Conservation (phyloP, 30 jellyfish, hydroid and myxozoan genomes). For the Turritopsis rubra region DNA sequence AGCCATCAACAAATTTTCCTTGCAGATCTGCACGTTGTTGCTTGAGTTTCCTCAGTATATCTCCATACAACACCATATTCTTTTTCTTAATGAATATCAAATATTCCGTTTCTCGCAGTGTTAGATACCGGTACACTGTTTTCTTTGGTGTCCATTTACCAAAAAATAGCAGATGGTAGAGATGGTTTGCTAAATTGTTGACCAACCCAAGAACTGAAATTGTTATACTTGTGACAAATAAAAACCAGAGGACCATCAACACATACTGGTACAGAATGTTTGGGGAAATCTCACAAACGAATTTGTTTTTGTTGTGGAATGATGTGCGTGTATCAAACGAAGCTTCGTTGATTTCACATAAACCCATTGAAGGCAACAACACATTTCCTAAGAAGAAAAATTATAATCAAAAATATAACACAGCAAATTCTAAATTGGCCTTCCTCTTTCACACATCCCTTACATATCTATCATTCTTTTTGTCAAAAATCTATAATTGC, state of each 20-base stretch:
- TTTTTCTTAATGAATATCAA: slow-evolving; percentile 29
- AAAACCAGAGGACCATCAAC: slow-evolving; percentile 30
- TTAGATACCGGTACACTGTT: slow-evolving; percentile 14
- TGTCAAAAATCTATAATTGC: no score
- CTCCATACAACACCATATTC: slow-evolving; percentile 41
- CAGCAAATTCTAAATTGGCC: no score
- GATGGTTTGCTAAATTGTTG: slow-evolving; percentile 3
- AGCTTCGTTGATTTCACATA: slow-evolving; percentile 35
- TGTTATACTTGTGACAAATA: slow-evolving; percentile 27
- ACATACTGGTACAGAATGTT: slow-evolving; percentile 37
- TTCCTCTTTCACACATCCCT: no score
- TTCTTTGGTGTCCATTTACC: slow-evolving; percentile 21
- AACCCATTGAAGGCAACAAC: slow-evolving; percentile 38
- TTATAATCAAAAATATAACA: background rate
- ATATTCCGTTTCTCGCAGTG: slow-evolving; percentile 37
- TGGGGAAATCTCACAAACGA: slow-evolving; percentile 33
- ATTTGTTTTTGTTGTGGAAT: slow-evolving; percentile 16
- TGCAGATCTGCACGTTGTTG: slow-evolving; percentile 38
- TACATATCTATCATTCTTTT: no score
- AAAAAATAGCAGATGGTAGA: slow-evolving; percentile 17
- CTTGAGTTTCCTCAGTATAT: slow-evolving; percentile 23
- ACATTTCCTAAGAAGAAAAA: slow-evolving; percentile 23
- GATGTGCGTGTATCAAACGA: background rate
- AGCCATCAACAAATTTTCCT: slow-evolving; percentile 42
- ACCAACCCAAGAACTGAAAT: slow-evolving; percentile 26